Evolutionary conservation across 2,113 vertebrate genomes (phyloP), one percentile per base, ranked within the genome.

Genomic region (Procavia capensis): DNA sequence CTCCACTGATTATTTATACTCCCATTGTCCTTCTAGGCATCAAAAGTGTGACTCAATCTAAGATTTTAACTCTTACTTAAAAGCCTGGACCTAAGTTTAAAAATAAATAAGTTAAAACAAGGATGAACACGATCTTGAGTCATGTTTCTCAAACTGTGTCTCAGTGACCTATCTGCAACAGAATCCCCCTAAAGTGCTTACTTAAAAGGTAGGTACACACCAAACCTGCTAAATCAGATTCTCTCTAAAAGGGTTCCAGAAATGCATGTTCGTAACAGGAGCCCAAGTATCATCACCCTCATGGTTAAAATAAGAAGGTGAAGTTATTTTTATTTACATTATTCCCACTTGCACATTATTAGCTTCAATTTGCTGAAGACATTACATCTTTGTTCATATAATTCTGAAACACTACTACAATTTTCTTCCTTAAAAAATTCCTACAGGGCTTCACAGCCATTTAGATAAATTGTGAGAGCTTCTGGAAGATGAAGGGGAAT

Each of bases 361-460:
- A 94, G 89, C 84, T 96, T 96, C 68, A 86, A n/a, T 96, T 92
- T 91, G 34, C 39, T 74, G 92, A 94, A 84, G 45, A 88, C 31
- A 79, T 83, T 92, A 91, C 4, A 25, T 85, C 68, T 94, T 95
- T 72, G 45, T 88, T 91, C 13, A 66, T 22, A 43, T 29, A 80
- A 22, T 80, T 88, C 79, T 95, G 43, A 94, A 74, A 5, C 9
- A 57, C 36, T 88, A 90, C 16, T 79, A 78, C 88, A 64, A 24
- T 27, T 90, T 88, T 80, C 31, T 83, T 88, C 29, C 36, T 7
- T 92, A 63, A 68, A 61, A 92, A 79, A 63, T 8, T 50, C 11
- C 25, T 84, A 72, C 13, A 88, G 78, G 64, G 29, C 8, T 91
- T 92, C 43, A 39, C 16, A 85, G 75, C 41, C 7, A 88, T 85